A percentile compares a stretch with the other conserved stretches of the same genome.
phyloP scores from a whole-genome alignment of 2,888 invertebrate genomes.

The Drosophila suboccidentalis region DNA sequence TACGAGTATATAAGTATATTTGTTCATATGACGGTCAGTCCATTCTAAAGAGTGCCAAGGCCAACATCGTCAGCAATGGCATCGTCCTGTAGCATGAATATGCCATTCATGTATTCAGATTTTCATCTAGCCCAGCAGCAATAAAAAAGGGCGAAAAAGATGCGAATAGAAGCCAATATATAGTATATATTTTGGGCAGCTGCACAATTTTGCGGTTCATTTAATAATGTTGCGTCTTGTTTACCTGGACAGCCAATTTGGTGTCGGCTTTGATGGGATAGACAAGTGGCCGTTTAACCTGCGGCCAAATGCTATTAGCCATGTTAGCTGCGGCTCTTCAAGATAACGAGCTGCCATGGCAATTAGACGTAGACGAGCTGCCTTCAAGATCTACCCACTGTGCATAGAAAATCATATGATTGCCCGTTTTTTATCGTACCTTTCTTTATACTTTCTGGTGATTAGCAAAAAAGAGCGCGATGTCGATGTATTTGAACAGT shows the following conservation, averaged over 20 bases:
- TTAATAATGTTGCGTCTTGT: conserved; percentile 76
- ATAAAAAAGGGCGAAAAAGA: not conserved
- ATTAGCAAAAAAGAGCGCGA: conserved; percentile 54
- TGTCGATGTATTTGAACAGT: conserved; percentile 52
- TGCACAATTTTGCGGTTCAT: conserved; percentile 81
- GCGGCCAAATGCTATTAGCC: conserved; percentile 72
- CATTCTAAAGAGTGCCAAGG: conserved; percentile 39
- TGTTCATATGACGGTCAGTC: conserved; percentile 19
- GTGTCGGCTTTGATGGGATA: conserved; percentile 45
- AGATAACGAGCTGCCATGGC: conserved; percentile 77
- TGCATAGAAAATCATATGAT: conserved; percentile 49
- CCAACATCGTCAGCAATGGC: conserved; percentile 15
- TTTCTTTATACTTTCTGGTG: conserved; percentile 14
- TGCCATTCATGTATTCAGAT: conserved; percentile 62
- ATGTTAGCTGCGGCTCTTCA: conserved; percentile 45
- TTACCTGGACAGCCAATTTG: conserved; percentile 65
- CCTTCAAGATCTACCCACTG: conserved; percentile 10
- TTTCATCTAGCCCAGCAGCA: conserved; percentile 45
- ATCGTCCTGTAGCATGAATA: conserved; percentile 20
- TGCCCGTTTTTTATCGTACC: conserved; percentile 15
- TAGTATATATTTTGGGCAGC: conserved; percentile 43
- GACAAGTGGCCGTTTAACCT: conserved; percentile 54
- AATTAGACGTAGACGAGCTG: conserved; percentile 62
- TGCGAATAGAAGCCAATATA: not conserved
- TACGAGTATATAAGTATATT: not conserved